phyloP scores from a whole-genome alignment of 2,888 invertebrate species.

The Sthenelais limicola region DNA sequence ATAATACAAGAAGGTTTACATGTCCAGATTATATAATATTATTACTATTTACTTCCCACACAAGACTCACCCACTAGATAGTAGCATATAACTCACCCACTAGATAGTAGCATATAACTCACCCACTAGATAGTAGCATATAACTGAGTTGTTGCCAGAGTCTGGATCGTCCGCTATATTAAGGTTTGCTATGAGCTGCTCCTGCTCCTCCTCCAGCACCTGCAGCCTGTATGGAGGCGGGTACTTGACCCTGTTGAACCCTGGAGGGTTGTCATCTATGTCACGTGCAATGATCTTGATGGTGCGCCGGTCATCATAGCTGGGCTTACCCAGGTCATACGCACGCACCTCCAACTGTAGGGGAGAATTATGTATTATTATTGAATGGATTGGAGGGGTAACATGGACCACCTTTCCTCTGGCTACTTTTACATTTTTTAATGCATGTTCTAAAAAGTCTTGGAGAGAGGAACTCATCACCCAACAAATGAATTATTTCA shows the following conservation, averaged over 20 bases:
- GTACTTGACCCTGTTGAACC: conserved; percentile 55
- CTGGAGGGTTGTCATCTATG: conserved; percentile 67
- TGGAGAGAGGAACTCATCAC: too few species aligned
- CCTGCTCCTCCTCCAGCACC: conserved; percentile 55
- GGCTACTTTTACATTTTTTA: too few species aligned
- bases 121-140: conserved; percentile 93
- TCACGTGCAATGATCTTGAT: conserved; percentile 76
- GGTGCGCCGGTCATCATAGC: conserved; percentile 82
- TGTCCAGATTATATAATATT: too few species aligned
- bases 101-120: too few species aligned
- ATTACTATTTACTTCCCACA: too few species aligned
- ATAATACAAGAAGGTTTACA: too few species aligned
- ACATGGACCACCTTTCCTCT: too few species aligned
- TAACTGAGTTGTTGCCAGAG: conserved; percentile 82
- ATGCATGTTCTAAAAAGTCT: too few species aligned
- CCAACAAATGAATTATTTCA: too few species aligned
- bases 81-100: too few species aligned
- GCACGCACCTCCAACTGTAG: conserved; percentile 78
- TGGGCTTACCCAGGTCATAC: conserved; percentile 83
- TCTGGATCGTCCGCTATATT: conserved; percentile 80
- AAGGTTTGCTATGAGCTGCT: conserved; percentile 54
- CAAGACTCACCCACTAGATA: too few species aligned
- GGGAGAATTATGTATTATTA: background rate
- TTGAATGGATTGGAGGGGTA: background rate
- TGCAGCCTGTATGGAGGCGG: conserved; percentile 54